Evolutionary conservation across 2,113 vertebrate species (phyloP), one percentile per base, ranked within the genome.

Genomic region (Mustela nigripes): DNA sequence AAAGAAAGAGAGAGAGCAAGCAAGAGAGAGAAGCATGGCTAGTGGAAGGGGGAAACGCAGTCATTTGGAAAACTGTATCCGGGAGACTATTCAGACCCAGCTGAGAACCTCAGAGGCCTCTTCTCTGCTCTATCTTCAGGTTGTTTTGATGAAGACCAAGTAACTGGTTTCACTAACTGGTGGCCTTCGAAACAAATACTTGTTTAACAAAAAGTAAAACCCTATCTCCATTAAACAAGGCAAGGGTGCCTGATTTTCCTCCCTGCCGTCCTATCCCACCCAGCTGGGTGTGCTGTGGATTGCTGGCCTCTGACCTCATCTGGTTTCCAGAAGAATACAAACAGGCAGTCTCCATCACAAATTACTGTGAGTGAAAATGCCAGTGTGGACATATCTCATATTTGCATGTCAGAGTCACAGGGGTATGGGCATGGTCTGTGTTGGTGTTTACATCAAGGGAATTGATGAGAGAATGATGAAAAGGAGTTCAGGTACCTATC

Each of bases 131-230:
- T 22, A 16, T 21, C 65, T 67, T 62, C 18, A 16, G 24, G 50
- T 62, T 62, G 39, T 26, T 79, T 78, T 12, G 19, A 79, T 45
- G 67, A 86, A 89, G 78, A 76, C 45, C 65, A 91, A 63, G 31
- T 63, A 87, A 56, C 45, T 76, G 56, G 60, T 33, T 56, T 93
- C 26, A 8, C 19, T 69, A 91, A 79, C 16, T 11, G 11, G 28
- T 78, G 39, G 22, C 28, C 84, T 87, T 92, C 92, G 71, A 87
- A 48, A 80, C 21, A 90, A 81, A 42, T 91, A 60, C 6, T 69
- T 65, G n/a, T 39, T 89, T 92, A 79, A 84, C 63, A 85, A 63
- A 88, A 88, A 42, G n/a, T 82, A 94, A 96, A 73, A 18, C 12
- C 12, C 26, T 22, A 16, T 22, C 84, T n/a, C 33, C 42, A 39